Base-by-base conservation (phyloP, 1,140 invertebrate genomes). In the Popillia japonica region DNA sequence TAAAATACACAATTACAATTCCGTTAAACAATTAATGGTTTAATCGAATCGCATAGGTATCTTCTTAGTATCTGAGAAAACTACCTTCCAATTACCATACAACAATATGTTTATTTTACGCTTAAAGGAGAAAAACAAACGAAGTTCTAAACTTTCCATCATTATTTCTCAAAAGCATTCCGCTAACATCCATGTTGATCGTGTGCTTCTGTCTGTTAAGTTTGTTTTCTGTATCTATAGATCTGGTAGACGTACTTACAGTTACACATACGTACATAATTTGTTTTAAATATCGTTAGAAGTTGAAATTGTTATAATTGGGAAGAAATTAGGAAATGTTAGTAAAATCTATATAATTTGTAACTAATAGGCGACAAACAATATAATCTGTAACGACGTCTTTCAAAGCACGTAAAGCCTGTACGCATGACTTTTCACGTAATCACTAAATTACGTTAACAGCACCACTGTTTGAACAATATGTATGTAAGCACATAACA, bases 101-200 rank as follows among this genome's bases (percentile, higher is more conserved):
- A 55, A 55, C 48, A 17, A 55, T 55, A 17, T n/a, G 14, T 55
- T 55, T 3, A 17, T n/a, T 55, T 55, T 55, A 55, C 48, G 48
- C 48, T 55, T 55, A 55, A 55, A 20, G 48, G 48, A 55, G 17
- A n/a, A 55, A 17, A 55, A 55, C 48, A 55, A 55, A 55, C n/a
- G 48, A 55, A 55, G 48, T 55, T 55, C 14, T 14, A 14, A 17
- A 55, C 48, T 55, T 55, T 55, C 48, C 48, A 55, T 14, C 14
- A 55, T 55, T 55, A 55, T 14, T 55, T 55, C 17, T 17, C 14
- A 55, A 55, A 17, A 55, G 17, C 48, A 55, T 55, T n/a, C 48
- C n/a, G 48, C 17, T 17, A 55, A 55, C 14, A 17, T 55, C 2
- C 10, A 55, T 17, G 17, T 55, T n/a, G 17, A 55, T 55, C 48